Base-by-base conservation (phyloP, 2,797 vertebrate genomes). In the Phaenicophaeus curvirostris region DNA sequence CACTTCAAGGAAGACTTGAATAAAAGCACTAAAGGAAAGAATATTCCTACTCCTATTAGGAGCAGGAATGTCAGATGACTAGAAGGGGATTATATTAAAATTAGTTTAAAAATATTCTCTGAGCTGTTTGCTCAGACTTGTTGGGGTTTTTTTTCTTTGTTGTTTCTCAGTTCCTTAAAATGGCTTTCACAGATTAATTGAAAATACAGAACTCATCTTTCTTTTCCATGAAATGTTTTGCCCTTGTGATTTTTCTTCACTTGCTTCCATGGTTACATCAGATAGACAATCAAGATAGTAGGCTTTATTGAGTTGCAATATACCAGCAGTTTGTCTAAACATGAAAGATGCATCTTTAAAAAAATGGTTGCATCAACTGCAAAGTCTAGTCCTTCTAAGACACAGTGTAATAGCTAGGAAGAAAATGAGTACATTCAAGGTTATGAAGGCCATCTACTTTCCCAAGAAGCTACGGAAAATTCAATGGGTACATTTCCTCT, bases 151-250 rank as follows among this genome's bases (percentile, higher is more conserved):
- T 37, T 51, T 63, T 24, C 13, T 67, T 1, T 11, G 85, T 85
- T 90, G 6, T 46, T 50, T 55, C 62, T 89, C 30, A 65, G 4
- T 79, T 89, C 8, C 16, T 81, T 85, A 61, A 68, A 72, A 72
- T 23, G 16, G 3, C 15, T 74, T 67, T 91, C 76, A 62, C 6
- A 68, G 33, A 30, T 27, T 1, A 85, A 42, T 44, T 71, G 57
- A 68, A 83, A 82, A 27, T 19, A 46, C 5, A 55, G 25, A 91
- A 59, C 2, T 88, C 35, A 62, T 55, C 11, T 69, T 18, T 65
- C 42, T 81, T 81, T 73, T 73, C 73, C 33, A 25, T 55, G 3
- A 84, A 88, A 42, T 68, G 5, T 75, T 93, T 91, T 89, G 53
- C 20, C 33, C 23, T 63, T 6, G 18, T 82, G 44, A 74, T 76